Percentiles rank a stretch among this genome's conserved stretches.
Evolutionary conservation across 2,797 vertebrate species (phyloP).

Genomic region (Rhinogobio ventralis): DNA sequence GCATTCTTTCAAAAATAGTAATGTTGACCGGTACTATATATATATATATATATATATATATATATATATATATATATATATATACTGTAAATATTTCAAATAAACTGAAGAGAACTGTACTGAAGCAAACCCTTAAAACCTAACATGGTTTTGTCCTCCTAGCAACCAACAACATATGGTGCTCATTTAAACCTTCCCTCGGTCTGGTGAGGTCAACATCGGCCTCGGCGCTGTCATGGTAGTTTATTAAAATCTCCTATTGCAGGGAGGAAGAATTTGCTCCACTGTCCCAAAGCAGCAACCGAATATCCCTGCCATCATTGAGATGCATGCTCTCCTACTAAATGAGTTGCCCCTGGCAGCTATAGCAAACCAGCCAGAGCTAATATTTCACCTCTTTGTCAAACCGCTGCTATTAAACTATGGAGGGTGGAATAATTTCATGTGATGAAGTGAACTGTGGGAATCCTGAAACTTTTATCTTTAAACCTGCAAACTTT

Average conservation of each 20-base stretch:
- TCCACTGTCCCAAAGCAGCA: slow-evolving; percentile 54
- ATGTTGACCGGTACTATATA: too few relatives aligned
- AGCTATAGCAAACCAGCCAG: slow-evolving; percentile 52
- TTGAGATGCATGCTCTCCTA: slow-evolving; percentile 49
- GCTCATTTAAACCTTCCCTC: slow-evolving; percentile 44
- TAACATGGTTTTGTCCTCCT: slow-evolving; percentile 15
- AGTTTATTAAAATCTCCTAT: slow-evolving; percentile 61
- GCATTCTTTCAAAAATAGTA: too few relatives aligned
- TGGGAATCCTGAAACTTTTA: slow-evolving; percentile 46
- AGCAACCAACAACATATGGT: slow-evolving; percentile 30
- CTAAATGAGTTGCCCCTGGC: slow-evolving; percentile 62
- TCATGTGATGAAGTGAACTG: slow-evolving; percentile 39
- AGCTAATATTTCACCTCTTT: slow-evolving; percentile 56
- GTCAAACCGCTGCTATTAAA: slow-evolving; percentile 45
- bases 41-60: too few relatives aligned
- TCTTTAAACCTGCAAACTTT: slow-evolving; percentile 34
- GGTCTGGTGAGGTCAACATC: slow-evolving; percentile 48
- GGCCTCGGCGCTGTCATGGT: slow-evolving; percentile 49
- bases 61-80: too few relatives aligned
- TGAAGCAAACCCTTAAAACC: background rate
- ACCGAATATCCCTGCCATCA: slow-evolving; percentile 37
- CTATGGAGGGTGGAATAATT: slow-evolving; percentile 47
- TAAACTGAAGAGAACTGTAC: background rate
- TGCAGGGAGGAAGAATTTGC: slow-evolving; percentile 37
- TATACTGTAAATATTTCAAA: background rate